Evolutionary conservation across 2,797 vertebrate species (phyloP).

Genomic region (Gadopsis bispinosus): DNA sequence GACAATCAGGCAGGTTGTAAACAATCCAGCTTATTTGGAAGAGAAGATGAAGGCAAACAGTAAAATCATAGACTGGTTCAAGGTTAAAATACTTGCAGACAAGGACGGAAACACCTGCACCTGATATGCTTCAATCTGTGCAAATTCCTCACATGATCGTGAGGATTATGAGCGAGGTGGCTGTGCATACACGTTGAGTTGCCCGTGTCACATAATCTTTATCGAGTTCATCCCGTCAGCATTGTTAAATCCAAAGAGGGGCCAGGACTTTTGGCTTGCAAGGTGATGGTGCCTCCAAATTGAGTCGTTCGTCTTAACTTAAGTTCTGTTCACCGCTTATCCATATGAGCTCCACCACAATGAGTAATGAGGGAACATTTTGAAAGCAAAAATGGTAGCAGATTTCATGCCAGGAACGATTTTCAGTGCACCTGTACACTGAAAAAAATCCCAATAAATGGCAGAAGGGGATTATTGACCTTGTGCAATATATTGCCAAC

Average conservation of each 20-base stretch:
- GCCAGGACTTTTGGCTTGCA: not conserved
- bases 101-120: slow-evolving; percentile 2
- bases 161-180: slow-evolving; percentile 19
- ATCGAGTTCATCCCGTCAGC: slow-evolving; percentile 10
- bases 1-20: not conserved
- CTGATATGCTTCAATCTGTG: slow-evolving; percentile 1
- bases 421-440: not conserved
- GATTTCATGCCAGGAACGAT: not conserved
- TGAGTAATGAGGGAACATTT: not conserved
- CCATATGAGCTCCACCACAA: not conserved
- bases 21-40: not conserved
- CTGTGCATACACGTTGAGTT: not conserved
- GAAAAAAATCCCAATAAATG: slow-evolving; percentile 12
- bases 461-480: slow-evolving; percentile 7
- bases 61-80: not conserved
- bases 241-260: not conserved
- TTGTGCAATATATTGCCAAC: not conserved
- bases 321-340: not conserved
- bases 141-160: slow-evolving; percentile 13
- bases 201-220: slow-evolving; percentile 1
- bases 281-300: not conserved
- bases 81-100: slow-evolving; percentile 7
- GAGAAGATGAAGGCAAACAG: not conserved
- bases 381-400: not conserved
- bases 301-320: not conserved